Evolutionary conservation across 92 coral and sea anemone species (phyloP).

Genomic region (Plumapathes pennacea): DNA sequence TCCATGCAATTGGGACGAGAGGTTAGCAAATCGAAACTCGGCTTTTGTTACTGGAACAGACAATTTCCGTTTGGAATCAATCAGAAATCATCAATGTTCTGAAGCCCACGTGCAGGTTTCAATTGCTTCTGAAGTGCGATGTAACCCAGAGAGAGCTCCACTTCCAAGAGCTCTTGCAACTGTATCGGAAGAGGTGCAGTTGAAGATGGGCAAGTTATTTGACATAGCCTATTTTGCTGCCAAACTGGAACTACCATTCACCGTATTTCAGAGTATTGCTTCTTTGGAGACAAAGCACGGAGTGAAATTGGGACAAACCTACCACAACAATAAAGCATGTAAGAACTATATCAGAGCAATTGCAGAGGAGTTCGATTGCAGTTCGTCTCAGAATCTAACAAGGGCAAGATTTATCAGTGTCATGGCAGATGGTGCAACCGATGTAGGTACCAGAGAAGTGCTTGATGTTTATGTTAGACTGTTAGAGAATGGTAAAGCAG

Average conservation of each 20-base stretch:
- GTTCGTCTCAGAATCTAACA: neutral
- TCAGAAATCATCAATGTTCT: constrained; percentile 10
- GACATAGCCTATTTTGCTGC: constrained; percentile 6
- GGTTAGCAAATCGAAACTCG: constrained; percentile 34
- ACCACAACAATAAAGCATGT: constrained; percentile 4
- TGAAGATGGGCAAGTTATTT: constrained; percentile 10
- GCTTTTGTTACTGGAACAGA: constrained; percentile 33
- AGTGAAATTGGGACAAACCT: constrained; percentile 9
- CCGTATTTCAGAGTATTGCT: neutral
- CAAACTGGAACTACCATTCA: constrained; percentile 1
- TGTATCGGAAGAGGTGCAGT: constrained; percentile 11
- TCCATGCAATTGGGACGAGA: constrained; percentile 22
- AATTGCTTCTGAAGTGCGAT: constrained; percentile 1
- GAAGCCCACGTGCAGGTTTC: constrained; percentile 8
- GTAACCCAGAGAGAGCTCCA: constrained; percentile 11
- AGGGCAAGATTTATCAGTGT: constrained; percentile 21
- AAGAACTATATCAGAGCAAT: constrained; percentile 7
- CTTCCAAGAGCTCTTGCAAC: constrained; percentile 13
- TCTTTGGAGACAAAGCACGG: constrained; percentile 12
- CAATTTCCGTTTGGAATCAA: constrained; percentile 8
- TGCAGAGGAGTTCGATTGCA: neutral
- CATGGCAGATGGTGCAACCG: constrained; percentile 42
- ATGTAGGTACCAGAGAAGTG: constrained; percentile 35
- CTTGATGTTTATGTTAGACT: constrained; percentile 22
- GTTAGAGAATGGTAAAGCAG: constrained; percentile 11